Evolutionary conservation across 2,113 vertebrate genomes (phyloP).

Genomic region (Paradoxurus hermaphroditus): DNA sequence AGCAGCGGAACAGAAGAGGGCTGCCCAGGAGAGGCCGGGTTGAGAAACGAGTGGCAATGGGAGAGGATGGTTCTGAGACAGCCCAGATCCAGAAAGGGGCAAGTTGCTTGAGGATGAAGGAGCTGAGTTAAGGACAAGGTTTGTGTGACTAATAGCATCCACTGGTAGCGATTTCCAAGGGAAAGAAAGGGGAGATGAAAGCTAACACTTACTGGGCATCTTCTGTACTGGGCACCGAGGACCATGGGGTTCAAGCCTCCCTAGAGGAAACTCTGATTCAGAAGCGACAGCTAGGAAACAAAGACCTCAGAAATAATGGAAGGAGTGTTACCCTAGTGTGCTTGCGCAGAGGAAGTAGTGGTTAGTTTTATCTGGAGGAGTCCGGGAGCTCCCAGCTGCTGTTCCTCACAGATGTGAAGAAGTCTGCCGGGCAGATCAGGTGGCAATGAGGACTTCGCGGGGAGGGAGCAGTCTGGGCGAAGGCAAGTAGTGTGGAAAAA

Average conservation of each 20-base stretch:
- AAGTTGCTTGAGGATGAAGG: not conserved
- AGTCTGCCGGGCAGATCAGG: not conserved
- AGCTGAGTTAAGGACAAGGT: not conserved
- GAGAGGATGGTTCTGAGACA: not conserved
- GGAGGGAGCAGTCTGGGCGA: not conserved
- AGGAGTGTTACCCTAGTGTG: not conserved
- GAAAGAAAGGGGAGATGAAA: not conserved
- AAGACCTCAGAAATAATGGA: not conserved
- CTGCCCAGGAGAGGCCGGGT: not conserved
- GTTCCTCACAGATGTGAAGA: not conserved
- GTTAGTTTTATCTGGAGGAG: not conserved
- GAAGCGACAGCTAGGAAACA: not conserved
- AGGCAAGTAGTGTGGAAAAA: not conserved
- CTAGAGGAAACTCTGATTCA: not conserved
- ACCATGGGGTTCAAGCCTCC: not conserved
- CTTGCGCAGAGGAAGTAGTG: not conserved
- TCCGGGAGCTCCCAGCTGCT: not conserved
- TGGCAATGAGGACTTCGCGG: not conserved
- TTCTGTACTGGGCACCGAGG: not conserved
- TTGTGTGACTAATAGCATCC: not conserved
- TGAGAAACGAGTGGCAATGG: not conserved
- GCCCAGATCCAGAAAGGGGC: not conserved
- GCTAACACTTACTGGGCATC: not conserved
- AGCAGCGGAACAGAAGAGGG: not conserved
- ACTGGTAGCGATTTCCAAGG: not conserved